phyloP scores from a whole-genome alignment of 2,113 vertebrate genomes.

The Stegastes partitus region DNA sequence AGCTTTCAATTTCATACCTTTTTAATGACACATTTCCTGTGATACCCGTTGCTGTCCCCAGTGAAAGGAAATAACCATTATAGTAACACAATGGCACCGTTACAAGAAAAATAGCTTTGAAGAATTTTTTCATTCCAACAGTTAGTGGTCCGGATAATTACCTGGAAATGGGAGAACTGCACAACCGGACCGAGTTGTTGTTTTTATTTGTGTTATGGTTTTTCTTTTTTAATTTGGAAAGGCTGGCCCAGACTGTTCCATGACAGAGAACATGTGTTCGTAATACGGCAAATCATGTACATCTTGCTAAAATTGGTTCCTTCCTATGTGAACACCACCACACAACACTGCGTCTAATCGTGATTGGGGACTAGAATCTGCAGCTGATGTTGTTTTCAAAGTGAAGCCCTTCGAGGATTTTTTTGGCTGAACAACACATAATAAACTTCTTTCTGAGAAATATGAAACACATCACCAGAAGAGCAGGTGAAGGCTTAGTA shows the following conservation, averaged over 20 bases:
- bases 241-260: neutral
- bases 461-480: neutral
- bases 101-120: slow-evolving; percentile 54
- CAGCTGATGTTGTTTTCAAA: slow-evolving; percentile 6
- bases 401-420: neutral
- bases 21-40: slow-evolving; percentile 63
- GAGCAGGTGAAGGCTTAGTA: neutral
- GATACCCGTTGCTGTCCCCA: slow-evolving; percentile 47
- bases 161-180: slow-evolving; percentile 63
- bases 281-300: slow-evolving; percentile 26
- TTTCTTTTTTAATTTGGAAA: slow-evolving; percentile 42
- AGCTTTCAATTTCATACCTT: slow-evolving; percentile 72
- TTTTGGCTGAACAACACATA: neutral
- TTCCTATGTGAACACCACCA: neutral
- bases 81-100: slow-evolving; percentile 52
- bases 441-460: slow-evolving; percentile 10
- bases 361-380: neutral
- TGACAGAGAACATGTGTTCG: slow-evolving; percentile 15
- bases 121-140: slow-evolving; percentile 67
- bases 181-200: slow-evolving; percentile 33
- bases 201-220: slow-evolving; percentile 36
- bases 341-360: neutral
- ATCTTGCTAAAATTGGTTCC: slow-evolving; percentile 6
- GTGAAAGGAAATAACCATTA: slow-evolving; percentile 63
- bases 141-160: slow-evolving; percentile 81